Base-by-base conservation (phyloP, 2,888 invertebrate species). In the Germaria angustata region DNA sequence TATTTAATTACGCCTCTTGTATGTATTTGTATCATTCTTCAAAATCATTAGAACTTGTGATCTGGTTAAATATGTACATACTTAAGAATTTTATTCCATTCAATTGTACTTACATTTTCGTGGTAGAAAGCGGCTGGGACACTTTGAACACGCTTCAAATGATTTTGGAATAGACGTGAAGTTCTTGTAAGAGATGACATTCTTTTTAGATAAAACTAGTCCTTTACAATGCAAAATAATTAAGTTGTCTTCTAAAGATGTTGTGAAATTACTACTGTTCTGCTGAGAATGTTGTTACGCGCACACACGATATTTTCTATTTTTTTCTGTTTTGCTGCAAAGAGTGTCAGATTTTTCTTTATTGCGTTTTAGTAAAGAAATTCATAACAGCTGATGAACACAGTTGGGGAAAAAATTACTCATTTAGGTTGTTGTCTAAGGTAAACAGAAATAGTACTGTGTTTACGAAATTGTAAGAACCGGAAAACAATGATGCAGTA, bases 41-140 rank as follows among this genome's bases (percentile, higher is more conserved):
- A 6, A 13, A 20, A 57, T 39, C n/a, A 51, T 39, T 39, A 32
- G 17, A 39, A 41, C 6, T 13, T 22, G 32, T 15, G 2, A 13
- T 39, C 9, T 6, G 6, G 0, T 28, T 28, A n/a, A n/a, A n/a
- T 28, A 28, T 8, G 13, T 57, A 7, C 55, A 15, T 41, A 17
- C 20, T 13, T 20, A 36, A 57, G 36, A 57, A 59, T 4, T 24
- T n/a, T 7, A 1, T 59, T 39, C 5, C 24, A 15, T 41, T 13
- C 2, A 17, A 15, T 28, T 28, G 6, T 36, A 87, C 88, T 94
- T 91, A 96, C 96, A 89, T 96, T 96, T 79, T 94, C 94, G 89
- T 96, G 96, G 90, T 96, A 96, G 24, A 93, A 92, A 65, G 94
- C 93, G 20, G 92, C 92, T 84, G 93, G 94, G 71, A 93, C 88